Base-by-base conservation (phyloP, 2,797 vertebrate genomes). In the Masticophis lateralis region DNA sequence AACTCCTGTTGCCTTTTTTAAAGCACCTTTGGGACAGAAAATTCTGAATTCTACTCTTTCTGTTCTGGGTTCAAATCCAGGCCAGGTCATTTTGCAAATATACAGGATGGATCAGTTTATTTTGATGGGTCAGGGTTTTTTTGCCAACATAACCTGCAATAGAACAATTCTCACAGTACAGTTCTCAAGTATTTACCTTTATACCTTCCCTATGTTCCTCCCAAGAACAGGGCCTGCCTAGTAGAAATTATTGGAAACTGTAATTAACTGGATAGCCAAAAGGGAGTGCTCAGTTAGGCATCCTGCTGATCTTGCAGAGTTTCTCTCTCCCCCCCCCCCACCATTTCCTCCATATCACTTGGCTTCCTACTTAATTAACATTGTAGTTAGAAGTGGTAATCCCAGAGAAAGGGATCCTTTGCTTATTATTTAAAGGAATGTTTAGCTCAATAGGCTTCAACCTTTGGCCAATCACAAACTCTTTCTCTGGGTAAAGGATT, bases 291-390 rank as follows among this genome's bases (percentile, higher is more conserved):
- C 32, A 37, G 6, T 74, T 74, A 74, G 32, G 16, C 32, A 74
- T 37, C 69, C 16, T 37, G 32, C 69, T 74, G 16, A 37, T 32
- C 6, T 74, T 74, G n/a, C 14, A 74, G 16, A 2, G 2, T 16
- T 1, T 5, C 14, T 1, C n/a, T 2, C n/a, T 7, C 1, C 32
- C 28, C 5, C 28, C 6, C n/a, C 16, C 1, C 32, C 28, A 2
- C 28, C 12, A 18, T 69, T 69, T 18, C 14, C n/a, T 32, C 66
- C 66, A 32, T 32, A 32, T 69, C 66, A 69, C 14, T 69, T 32
- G n/a, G n/a, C 14, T 69, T 69, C 66, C 66, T 69, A 6, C n/a
- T 69, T 32, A 32, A 20, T 74, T 20, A 37, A 74, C 69, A 74
- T 37, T 74, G 32, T 37, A 74, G 69, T 37, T 74, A 74, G n/a